phyloP scores from a whole-genome alignment of 2,797 vertebrate genomes.

The Microctenopoma stevenorrisi region DNA sequence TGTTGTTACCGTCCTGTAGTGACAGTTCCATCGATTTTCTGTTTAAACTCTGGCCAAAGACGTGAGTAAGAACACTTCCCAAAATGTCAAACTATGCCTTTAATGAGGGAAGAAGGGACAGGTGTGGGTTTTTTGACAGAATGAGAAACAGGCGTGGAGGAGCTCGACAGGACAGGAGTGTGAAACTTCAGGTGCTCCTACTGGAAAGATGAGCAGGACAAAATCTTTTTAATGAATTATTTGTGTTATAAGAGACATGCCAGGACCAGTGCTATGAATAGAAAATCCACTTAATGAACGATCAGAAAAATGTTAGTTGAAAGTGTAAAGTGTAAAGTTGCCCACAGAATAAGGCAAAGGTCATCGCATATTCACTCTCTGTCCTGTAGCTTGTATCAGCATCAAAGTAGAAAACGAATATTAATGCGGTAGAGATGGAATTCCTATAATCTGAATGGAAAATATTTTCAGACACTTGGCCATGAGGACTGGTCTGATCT shows the following conservation, averaged over 20 bases:
- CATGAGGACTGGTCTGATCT: slow-evolving; percentile 5
- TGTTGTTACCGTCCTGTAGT: not conserved
- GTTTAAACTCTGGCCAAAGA: not conserved
- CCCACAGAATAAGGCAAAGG: not conserved
- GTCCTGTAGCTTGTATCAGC: not conserved
- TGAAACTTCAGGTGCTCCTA: not conserved
- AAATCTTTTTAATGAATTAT: not conserved
- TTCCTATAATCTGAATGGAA: not conserved
- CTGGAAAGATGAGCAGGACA: not conserved
- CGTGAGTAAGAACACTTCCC: not conserved
- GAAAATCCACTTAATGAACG: not conserved
- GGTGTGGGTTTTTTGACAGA: not conserved
- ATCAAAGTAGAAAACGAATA: not conserved
- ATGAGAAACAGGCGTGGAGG: not conserved
- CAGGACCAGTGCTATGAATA: not conserved
- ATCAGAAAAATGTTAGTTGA: not conserved
- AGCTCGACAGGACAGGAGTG: not conserved
- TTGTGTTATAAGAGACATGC: not conserved
- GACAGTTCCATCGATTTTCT: not conserved
- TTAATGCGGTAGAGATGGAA: not conserved
- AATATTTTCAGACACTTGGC: not conserved
- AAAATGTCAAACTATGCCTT: not conserved
- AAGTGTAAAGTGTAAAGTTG: not conserved
- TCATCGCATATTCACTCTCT: not conserved
- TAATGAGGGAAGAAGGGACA: not conserved